Conservation (phyloP, 2,797 vertebrate genomes). For the Ciconia nigra region DNA sequence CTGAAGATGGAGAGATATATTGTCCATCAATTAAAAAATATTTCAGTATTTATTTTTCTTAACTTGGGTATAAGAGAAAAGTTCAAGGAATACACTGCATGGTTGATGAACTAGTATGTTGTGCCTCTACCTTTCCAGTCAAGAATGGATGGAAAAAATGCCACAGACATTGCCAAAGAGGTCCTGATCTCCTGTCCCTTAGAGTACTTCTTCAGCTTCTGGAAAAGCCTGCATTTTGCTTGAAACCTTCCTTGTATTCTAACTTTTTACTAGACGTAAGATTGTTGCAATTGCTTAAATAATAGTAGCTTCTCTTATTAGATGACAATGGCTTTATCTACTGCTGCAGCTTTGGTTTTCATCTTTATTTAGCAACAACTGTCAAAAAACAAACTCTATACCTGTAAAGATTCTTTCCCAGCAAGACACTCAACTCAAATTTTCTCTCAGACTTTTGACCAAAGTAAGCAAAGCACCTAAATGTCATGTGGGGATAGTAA, state of each 20-base stretch:
- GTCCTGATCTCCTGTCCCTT: not conserved
- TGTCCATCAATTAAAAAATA: not conserved
- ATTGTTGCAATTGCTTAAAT: not conserved
- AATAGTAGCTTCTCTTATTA: not conserved
- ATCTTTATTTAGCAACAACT: not conserved
- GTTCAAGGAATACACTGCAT: not conserved
- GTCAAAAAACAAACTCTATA: not conserved
- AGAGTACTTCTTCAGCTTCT: not conserved
- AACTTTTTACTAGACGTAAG: not conserved
- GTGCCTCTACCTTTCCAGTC: not conserved
- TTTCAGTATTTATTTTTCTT: not conserved
- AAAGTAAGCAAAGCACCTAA: constrained; percentile 2
- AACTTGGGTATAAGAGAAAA: not conserved
- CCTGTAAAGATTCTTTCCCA: not conserved
- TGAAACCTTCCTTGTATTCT: not conserved
- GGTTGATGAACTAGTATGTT: not conserved
- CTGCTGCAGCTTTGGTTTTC: not conserved
- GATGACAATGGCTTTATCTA: not conserved
- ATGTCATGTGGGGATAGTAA: not conserved
- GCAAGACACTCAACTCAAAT: not conserved
- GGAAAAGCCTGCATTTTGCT: not conserved
- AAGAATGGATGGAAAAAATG: not conserved
- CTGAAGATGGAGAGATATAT: not conserved
- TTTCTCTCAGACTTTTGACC: not conserved
- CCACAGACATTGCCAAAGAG: not conserved